phyloP scores from a whole-genome alignment of 1,140 invertebrate species.

The Polyergus mexicanus region DNA sequence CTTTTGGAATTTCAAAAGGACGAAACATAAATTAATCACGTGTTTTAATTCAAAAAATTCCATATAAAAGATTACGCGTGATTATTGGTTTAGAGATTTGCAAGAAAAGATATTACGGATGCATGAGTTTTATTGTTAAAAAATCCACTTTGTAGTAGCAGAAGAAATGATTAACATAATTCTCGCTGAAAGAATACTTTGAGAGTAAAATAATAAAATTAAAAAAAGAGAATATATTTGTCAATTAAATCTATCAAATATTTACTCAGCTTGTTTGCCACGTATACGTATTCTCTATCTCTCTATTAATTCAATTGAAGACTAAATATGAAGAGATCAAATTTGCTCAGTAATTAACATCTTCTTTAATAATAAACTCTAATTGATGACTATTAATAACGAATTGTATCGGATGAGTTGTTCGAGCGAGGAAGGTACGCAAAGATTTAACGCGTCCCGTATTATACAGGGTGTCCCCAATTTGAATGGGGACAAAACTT shows the following conservation, averaged over 20 bases:
- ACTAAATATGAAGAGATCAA: neutral
- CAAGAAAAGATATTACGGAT: too few species aligned
- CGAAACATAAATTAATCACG: too few species aligned
- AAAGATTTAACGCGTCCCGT: neutral
- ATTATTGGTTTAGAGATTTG: neutral
- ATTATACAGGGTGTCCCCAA: neutral
- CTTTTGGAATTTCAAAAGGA: neutral
- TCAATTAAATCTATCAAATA: neutral
- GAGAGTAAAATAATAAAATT: neutral
- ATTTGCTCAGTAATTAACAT: conserved; percentile 4
- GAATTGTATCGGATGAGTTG: neutral
- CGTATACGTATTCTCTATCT: neutral
- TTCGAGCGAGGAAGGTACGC: neutral
- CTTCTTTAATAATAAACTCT: neutral
- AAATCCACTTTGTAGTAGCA: neutral
- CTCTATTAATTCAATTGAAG: conserved; percentile 32
- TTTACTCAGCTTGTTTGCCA: conserved; percentile 4
- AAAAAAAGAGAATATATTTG: neutral
- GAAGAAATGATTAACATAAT: neutral
- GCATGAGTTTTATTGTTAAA: neutral
- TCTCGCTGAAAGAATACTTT: neutral
- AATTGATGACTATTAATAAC: conserved; percentile 29
- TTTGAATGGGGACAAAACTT: too few species aligned
- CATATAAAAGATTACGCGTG: neutral
- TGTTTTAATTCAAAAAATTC: neutral